These are phyloP conservation scores for Grantiella picta DNA, from an alignment of 2,113 vertebrate genomes.

Conservation along the genomic window DNA sequence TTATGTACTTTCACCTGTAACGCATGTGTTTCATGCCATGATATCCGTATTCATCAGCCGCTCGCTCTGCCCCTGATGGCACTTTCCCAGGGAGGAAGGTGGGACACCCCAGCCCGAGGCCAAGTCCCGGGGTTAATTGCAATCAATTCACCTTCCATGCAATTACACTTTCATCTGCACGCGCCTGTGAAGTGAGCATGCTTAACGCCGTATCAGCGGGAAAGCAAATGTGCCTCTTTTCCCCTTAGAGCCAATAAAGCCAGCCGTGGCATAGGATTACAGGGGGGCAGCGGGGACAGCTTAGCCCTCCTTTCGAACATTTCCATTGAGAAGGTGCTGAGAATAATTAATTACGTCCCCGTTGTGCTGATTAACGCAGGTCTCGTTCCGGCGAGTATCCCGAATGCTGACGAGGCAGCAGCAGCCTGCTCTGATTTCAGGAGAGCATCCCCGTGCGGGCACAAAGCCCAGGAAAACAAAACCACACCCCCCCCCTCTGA, in stretches of 20 bases:
- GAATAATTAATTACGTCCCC: constrained; percentile 53
- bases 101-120: constrained; percentile 72
- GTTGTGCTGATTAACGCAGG: constrained; percentile 14
- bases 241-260: constrained; percentile 55
- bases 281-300: neutral
- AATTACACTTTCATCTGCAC: constrained; percentile 91
- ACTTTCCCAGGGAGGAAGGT: constrained; percentile 64
- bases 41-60: constrained; percentile 68
- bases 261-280: constrained; percentile 38
- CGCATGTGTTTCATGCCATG: constrained; percentile 53
- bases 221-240: constrained; percentile 40
- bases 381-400: neutral
- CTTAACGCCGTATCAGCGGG: constrained; percentile 51
- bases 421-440: neutral
- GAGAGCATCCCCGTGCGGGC: neutral
- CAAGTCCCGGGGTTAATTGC: constrained; percentile 80
- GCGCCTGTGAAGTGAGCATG: constrained; percentile 68
- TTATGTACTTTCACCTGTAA: constrained; percentile 73
- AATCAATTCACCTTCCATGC: constrained; percentile 87
- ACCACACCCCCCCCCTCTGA: fast-evolving
- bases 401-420: neutral
- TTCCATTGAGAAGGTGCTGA: constrained; percentile 29
- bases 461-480: neutral
- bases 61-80: constrained; percentile 23
- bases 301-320: constrained; percentile 23